Conservation (phyloP, 1,140 invertebrate genomes). For the Drosophila subobscura region DNA sequence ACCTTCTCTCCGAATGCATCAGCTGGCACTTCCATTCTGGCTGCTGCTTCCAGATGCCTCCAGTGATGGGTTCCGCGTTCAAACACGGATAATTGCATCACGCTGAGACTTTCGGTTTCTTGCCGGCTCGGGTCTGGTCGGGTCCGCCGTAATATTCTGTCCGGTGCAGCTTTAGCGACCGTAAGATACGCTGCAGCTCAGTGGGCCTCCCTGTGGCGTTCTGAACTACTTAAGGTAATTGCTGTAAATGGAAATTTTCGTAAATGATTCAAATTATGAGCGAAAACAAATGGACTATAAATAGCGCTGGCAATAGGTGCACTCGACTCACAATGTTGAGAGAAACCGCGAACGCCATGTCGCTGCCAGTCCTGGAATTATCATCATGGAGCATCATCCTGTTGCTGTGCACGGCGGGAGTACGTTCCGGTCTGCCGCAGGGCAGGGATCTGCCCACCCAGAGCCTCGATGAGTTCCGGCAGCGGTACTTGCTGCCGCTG, state of each 20-base stretch:
- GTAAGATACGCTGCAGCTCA: slow-evolving; percentile 27
- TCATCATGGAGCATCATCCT: slow-evolving; percentile 15
- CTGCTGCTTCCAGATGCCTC: slow-evolving; percentile 2
- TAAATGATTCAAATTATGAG: slow-evolving; percentile 66
- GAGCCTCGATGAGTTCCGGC: slow-evolving; percentile 65
- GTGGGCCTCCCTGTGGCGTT: slow-evolving; percentile 38
- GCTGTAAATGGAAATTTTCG: slow-evolving; percentile 67
- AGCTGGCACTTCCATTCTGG: not conserved
- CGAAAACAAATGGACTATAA: slow-evolving; percentile 45
- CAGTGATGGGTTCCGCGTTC: slow-evolving; percentile 34
- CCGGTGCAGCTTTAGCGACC: slow-evolving; percentile 15
- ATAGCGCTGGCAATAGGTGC: slow-evolving; percentile 15
- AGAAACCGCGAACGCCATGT: slow-evolving; percentile 31
- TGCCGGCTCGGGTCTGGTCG: not conserved
- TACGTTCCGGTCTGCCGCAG: slow-evolving; percentile 17
- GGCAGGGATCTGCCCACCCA: slow-evolving; percentile 33
- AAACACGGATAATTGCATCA: slow-evolving; percentile 1
- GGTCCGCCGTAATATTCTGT: not conserved
- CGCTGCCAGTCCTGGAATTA: slow-evolving; percentile 16
- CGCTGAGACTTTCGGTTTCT: slow-evolving; percentile 45
- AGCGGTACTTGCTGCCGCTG: slow-evolving; percentile 59
- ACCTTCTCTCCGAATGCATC: no score
- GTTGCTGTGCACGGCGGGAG: slow-evolving; percentile 9
- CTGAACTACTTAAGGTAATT: slow-evolving; percentile 70
- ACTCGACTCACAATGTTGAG: slow-evolving; percentile 16